Evolutionary conservation across 2,888 invertebrate species (phyloP).

Genomic region (Himalopsyche tibetana): DNA sequence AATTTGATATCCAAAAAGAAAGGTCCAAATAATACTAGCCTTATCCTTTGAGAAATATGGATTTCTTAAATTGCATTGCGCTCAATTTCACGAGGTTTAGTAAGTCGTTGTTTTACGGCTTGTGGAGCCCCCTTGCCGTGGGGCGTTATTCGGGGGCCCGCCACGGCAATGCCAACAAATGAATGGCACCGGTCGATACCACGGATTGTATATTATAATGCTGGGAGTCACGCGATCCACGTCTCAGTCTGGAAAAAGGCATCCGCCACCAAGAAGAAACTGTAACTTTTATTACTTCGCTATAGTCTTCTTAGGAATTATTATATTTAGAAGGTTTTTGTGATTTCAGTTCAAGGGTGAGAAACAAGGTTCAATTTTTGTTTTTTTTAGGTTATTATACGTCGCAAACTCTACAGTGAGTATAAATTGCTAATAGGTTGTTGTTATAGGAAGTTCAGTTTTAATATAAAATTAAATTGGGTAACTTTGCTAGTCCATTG

Average conservation of each 20-base stretch:
- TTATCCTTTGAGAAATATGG: too few species aligned
- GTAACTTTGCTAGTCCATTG: too few species aligned
- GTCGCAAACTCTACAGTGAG: too few species aligned
- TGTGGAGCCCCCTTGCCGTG: not conserved
- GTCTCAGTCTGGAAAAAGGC: slow-evolving; percentile 42
- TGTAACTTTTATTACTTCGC: not conserved
- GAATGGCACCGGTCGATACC: slow-evolving; percentile 65
- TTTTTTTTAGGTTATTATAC: too few species aligned
- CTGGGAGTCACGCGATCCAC: slow-evolving; percentile 64
- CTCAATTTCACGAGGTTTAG: not conserved
- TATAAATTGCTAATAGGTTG: too few species aligned
- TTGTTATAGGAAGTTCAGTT: too few species aligned
- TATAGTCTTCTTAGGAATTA: not conserved
- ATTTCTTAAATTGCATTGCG: slow-evolving; percentile 4
- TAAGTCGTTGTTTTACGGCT: not conserved
- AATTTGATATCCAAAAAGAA: too few species aligned
- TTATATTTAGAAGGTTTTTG: not conserved
- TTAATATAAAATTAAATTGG: too few species aligned
- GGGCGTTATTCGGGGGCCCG: not conserved
- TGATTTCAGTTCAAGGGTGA: too few species aligned
- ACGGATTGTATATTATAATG: slow-evolving; percentile 65
- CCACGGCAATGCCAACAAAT: slow-evolving; percentile 64
- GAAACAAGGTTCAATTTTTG: too few species aligned
- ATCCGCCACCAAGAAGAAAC: not conserved
- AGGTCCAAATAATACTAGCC: too few species aligned